phyloP scores from a whole-genome alignment of 53 echinoderm and acorn worm genomes.

The Apostichopus leukothele region DNA sequence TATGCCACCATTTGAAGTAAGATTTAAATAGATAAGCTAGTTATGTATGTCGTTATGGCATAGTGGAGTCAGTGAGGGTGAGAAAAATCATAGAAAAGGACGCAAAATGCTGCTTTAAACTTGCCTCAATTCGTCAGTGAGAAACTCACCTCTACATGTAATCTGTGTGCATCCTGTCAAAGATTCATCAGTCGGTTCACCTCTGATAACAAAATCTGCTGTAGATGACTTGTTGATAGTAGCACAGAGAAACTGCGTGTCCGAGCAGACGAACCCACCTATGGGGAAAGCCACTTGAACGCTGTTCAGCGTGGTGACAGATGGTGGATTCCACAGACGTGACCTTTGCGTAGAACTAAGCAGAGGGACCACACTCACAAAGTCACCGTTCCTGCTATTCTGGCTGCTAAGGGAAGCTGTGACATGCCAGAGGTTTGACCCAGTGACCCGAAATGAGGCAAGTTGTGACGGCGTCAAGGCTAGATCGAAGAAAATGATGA shows the following conservation, averaged over 20 bases:
- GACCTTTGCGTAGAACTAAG: slow-evolving; percentile 60
- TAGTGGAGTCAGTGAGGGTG: too few species aligned
- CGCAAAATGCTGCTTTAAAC: too few species aligned
- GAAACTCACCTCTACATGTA: slow-evolving; percentile 69
- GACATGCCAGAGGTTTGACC: slow-evolving; percentile 77
- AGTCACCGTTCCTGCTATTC: slow-evolving; percentile 14
- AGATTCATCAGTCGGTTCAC: slow-evolving; percentile 57
- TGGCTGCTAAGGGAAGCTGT: slow-evolving; percentile 57
- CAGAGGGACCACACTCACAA: slow-evolving; percentile 15
- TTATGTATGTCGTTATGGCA: too few species aligned
- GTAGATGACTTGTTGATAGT: slow-evolving; percentile 64
- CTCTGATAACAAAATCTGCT: slow-evolving; percentile 57
- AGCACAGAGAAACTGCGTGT: slow-evolving; percentile 74
- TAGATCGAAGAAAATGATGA: slow-evolving; percentile 67
- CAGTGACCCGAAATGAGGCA: slow-evolving; percentile 53
- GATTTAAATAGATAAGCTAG: too few species aligned
- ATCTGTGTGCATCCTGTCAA: slow-evolving; percentile 71
- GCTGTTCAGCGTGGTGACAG: slow-evolving; percentile 36
- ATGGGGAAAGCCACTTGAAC: slow-evolving; percentile 53
- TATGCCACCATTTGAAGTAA: too few species aligned
- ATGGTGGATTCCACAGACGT: slow-evolving; percentile 67
- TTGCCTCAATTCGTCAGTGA: neutral
- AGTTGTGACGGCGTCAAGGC: slow-evolving; percentile 56
- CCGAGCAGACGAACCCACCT: slow-evolving; percentile 52
- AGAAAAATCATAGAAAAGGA: too few species aligned